These are phyloP conservation scores for Myocastor coypus DNA, from an alignment of 2,113 vertebrate genomes.

Conservation along the genomic window DNA sequence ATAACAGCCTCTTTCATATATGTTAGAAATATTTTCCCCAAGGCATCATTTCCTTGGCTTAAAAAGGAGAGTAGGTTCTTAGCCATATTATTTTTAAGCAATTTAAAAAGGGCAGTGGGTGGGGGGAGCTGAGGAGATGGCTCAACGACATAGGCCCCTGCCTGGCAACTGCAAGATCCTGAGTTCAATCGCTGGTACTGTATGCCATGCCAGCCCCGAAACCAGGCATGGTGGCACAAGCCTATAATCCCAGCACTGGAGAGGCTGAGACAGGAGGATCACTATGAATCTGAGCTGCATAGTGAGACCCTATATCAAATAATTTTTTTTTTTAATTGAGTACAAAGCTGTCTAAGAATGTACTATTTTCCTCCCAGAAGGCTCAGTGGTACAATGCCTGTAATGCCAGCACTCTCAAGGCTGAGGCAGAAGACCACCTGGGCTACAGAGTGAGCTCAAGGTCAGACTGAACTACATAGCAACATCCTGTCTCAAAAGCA, in stretches of 20 bases:
- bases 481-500: background rate
- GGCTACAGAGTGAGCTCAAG: background rate
- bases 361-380: background rate
- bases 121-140: too few relatives aligned
- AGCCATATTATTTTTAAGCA: background rate
- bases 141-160: too few relatives aligned
- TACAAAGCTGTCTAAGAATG: background rate
- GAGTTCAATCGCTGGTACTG: too few relatives aligned
- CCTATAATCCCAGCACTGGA: too few relatives aligned
- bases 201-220: too few relatives aligned
- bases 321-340: background rate
- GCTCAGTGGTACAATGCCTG: background rate
- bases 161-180: too few relatives aligned
- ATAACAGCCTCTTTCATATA: background rate
- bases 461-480: background rate
- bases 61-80: background rate
- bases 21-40: background rate
- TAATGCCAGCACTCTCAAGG: background rate
- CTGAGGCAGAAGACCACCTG: background rate
- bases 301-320: too few relatives aligned
- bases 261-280: too few relatives aligned
- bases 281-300: too few relatives aligned
- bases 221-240: too few relatives aligned
- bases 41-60: constrained; percentile 36
- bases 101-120: background rate